Conservation (phyloP, 2,888 invertebrate genomes). For the Chloromyia formosa region DNA sequence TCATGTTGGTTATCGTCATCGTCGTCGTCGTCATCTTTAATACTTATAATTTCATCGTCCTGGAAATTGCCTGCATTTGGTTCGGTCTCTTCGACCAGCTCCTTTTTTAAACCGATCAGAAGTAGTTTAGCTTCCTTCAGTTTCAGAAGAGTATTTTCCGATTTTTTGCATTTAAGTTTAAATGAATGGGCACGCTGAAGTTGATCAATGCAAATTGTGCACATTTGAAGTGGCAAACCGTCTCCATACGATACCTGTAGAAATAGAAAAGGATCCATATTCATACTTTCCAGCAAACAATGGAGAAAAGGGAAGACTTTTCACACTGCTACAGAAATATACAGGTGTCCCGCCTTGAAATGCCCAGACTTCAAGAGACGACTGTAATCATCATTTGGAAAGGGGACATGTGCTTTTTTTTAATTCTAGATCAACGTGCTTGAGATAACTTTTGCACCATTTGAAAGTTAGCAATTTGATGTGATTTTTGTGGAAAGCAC, state of each 20-base stretch:
- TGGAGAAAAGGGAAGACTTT: too few relatives aligned
- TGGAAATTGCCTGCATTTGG: neutral
- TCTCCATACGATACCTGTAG: constrained; percentile 13
- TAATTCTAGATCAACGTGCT: too few relatives aligned
- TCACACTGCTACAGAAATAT: too few relatives aligned
- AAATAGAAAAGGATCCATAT: neutral
- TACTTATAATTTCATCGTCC: neutral
- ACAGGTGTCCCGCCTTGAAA: too few relatives aligned
- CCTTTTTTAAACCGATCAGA: neutral
- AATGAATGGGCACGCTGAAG: constrained; percentile 13
- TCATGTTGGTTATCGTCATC: neutral
- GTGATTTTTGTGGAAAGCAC: too few relatives aligned
- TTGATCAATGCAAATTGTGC: constrained; percentile 3
- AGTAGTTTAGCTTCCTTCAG: constrained; percentile 26
- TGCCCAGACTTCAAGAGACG: too few relatives aligned
- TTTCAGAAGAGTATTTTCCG: constrained; percentile 24
- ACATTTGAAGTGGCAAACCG: constrained; percentile 24
- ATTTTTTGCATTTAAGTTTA: constrained; percentile 28
- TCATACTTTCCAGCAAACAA: too few relatives aligned
- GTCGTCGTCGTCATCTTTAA: constrained; percentile 23
- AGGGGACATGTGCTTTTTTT: too few relatives aligned
- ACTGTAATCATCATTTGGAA: too few relatives aligned
- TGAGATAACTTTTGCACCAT: too few relatives aligned
- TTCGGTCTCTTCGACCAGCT: neutral
- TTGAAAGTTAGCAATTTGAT: too few relatives aligned